Evolutionary conservation across 2,797 vertebrate genomes (phyloP), one percentile per base, ranked within the genome.

Genomic region (Lutjanus argentimaculatus): DNA sequence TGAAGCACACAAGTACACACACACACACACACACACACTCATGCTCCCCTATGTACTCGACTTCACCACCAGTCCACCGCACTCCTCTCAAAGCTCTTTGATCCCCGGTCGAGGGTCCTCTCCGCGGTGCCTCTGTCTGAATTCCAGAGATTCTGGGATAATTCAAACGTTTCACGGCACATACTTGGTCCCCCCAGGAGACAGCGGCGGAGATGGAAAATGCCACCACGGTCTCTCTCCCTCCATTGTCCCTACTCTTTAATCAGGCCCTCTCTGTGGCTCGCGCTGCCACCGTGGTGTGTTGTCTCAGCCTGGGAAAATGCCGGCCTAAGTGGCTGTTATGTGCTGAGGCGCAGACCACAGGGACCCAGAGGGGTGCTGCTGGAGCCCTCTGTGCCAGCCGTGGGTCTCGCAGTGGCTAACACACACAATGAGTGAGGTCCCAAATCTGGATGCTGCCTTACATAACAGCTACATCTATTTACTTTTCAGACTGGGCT

Each of bases 101-200:
- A 96, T 96, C 95, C 91, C 89, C 79, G 89, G 91, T 91, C 82
- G 90, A 95, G 95, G 92, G 93, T 95, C 94, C 91, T 95, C 90
- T 92, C 80, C 86, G 87, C 85, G 92, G 95, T 95, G 93, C 94
- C 95, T 94, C 90, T 84, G 93, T 94, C 93, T 92, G 93, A 93
- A 96, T 96, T 95, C 95, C 94, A 92, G 78, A 92, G 90, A 96
- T 96, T 96, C 95, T 96, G 93, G 92, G 90, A 93, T 95, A 93
- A 95, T 95, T 96, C 94, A 94, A 95, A 95, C 88, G 88, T 94
- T 95, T 95, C 94, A 94, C 88, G 90, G 87, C 88, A 89, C 93
- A 95, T 95, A 94, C 89, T 94, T 92, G 87, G 85, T 92, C 90
- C 89, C 85, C 91, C 89, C 93, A 91, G 92, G 93, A 94, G 94